Conservation (phyloP, 2,888 invertebrate genomes). For the Cistogaster globosa region DNA sequence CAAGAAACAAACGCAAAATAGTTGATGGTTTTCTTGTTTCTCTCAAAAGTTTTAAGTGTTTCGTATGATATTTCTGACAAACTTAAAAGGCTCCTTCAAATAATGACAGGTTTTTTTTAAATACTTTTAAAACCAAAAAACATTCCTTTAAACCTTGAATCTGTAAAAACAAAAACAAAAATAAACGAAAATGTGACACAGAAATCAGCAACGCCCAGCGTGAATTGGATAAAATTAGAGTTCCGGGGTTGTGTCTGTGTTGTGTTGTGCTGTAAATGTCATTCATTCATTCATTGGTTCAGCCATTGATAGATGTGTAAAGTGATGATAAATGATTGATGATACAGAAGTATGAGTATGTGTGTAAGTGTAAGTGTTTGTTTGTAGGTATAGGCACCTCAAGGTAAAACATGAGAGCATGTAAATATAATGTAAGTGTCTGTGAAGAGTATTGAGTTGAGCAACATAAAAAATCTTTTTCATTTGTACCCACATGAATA, state of each 20-base stretch:
- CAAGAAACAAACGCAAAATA: too few relatives aligned
- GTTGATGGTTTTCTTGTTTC: too few relatives aligned
- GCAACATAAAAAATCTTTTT: neutral
- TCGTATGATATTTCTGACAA: too few relatives aligned
- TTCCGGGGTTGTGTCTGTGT: conserved; percentile 19
- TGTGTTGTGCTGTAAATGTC: conserved; percentile 60
- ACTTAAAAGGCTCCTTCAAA: too few relatives aligned
- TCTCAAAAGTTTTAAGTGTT: too few relatives aligned
- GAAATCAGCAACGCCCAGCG: neutral
- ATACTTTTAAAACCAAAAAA: neutral
- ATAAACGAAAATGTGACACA: neutral
- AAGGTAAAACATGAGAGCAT: too few relatives aligned
- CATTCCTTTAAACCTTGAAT: conserved; percentile 28
- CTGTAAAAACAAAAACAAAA: neutral
- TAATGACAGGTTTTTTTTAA: too few relatives aligned
- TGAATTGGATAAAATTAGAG: neutral
- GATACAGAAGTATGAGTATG: conserved; percentile 10
- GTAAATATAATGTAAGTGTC: neutral
- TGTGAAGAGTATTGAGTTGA: neutral
- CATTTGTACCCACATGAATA: neutral
- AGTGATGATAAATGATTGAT: conserved; percentile 70
- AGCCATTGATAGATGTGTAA: conserved; percentile 64
- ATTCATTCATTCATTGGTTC: conserved; percentile 42
- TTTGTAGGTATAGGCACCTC: neutral
- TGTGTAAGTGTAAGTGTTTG: conserved; percentile 14